Evolutionary conservation across 2,797 vertebrate species (phyloP), one percentile per base, ranked within the genome.

Genomic region (Lagocephalus sceleratus): DNA sequence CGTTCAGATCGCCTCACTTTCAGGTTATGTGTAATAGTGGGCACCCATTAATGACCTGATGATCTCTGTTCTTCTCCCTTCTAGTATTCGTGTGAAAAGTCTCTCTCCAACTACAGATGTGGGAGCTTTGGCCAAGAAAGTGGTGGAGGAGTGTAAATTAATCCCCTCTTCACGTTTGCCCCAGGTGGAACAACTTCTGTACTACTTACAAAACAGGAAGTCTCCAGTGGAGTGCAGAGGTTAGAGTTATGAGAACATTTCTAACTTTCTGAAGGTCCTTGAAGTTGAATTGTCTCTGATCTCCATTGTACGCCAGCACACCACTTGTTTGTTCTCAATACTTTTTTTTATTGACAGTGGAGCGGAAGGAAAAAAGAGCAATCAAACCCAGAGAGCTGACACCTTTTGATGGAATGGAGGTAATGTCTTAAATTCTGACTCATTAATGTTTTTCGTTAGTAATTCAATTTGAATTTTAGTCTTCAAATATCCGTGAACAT

Each of bases 371-470:
- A 79, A 91, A 88, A 66, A 93, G 91, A 82, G 68, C 83, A 11
- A 91, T 81, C 60, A 95, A 95, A 68, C 95, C 93, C 38, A 94
- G 93, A 88, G 96, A 97, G 73, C 90, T 95, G 60, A 93, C 95
- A 40, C 93, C 94, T 0, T 98, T 98, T 90, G 95, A 98, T 88
- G 96, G 96, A 70, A 94, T 94, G 82, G 95, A 98, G 93, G 96
- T 98, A 92, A 73, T 16, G 1, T 5, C 3, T 47, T 1, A 9
- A 21, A 5, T 5, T 22, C 29, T 16, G 12, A 41, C 17, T 47
- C 4, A 16, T 11, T 53, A 5, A 5, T 50, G 3, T 26, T 0
- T 40, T 2, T 8, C 41, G 5, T 16, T 44, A 3, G 5, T 17
- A 25, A 20, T 35, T 21, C 23, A 38, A 12, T 47, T 39, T 35